These are phyloP conservation scores for Heterodera carotae DNA, from an alignment of 1,140 invertebrate species.

Conservation along the genomic window DNA sequence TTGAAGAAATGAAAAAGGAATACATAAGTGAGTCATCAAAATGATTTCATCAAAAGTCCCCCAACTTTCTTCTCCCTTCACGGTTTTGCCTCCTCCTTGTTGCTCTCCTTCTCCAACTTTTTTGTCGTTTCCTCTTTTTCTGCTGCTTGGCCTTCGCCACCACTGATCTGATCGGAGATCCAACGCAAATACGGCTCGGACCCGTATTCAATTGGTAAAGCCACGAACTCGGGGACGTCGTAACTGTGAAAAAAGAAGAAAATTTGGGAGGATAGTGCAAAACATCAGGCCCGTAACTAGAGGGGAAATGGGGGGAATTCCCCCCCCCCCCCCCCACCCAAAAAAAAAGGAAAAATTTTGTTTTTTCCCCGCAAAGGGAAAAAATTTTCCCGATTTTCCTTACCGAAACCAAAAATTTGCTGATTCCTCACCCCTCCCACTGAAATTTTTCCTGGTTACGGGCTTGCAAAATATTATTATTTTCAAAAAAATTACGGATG, in stretches of 20 bases:
- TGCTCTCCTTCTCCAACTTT: neutral
- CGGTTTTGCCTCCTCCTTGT: neutral
- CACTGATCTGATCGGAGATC: slow-evolving; percentile 26
- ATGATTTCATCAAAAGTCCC: neutral
- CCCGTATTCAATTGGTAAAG: slow-evolving; percentile 26
- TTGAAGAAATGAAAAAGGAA: slow-evolving; percentile 6
- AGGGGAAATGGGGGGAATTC: too few species aligned
- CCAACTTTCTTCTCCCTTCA: neutral
- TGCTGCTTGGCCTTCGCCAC: neutral
- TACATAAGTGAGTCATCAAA: too few species aligned
- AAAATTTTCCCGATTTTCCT: too few species aligned
- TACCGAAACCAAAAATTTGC: too few species aligned
- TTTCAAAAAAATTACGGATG: slow-evolving; percentile 24
- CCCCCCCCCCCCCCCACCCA: too few species aligned
- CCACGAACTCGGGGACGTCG: slow-evolving; percentile 27
- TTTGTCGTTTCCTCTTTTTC: neutral
- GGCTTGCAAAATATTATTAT: neutral
- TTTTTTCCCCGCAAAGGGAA: too few species aligned
- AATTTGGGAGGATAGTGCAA: neutral
- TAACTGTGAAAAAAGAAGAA: slow-evolving; percentile 10
- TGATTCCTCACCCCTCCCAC: too few species aligned
- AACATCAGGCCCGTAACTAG: too few species aligned
- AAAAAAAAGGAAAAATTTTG: too few species aligned
- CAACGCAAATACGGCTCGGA: slow-evolving; percentile 22
- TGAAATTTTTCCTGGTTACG: too few species aligned